phyloP scores from a whole-genome alignment of 2,113 vertebrate genomes.

The Mastomys natalensis region DNA sequence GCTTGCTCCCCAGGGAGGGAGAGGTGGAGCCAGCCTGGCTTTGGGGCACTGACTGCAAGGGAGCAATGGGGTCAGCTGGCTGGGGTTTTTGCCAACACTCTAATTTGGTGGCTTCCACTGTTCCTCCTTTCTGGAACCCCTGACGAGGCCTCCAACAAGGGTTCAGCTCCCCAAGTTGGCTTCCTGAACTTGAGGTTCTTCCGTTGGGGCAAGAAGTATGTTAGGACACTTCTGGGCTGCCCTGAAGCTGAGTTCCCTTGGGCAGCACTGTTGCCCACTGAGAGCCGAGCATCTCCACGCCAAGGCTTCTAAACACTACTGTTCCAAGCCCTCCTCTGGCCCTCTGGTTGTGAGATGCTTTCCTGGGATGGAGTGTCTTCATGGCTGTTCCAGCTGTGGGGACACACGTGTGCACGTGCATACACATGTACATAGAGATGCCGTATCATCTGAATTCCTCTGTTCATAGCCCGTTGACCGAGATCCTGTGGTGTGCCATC shows the following conservation, averaged over 20 bases:
- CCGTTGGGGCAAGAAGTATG: not conserved
- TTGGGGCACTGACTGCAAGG: not conserved
- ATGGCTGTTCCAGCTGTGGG: not conserved
- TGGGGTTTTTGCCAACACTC: conserved; percentile 63
- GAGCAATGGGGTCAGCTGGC: conserved; percentile 36
- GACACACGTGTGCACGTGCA: no score
- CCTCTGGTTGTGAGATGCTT: rapidly evolving
- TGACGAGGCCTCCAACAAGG: not conserved
- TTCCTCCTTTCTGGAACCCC: not conserved
- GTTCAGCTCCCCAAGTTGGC: not conserved
- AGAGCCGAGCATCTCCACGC: not conserved
- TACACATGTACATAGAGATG: no score
- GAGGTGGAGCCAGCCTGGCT: conserved; percentile 21
- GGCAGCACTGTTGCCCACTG: not conserved
- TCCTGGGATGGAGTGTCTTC: not conserved
- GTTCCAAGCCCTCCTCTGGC: rapidly evolving
- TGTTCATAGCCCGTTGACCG: conserved; percentile 87
- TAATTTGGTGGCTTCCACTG: conserved; percentile 48
- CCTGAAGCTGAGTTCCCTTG: no score
- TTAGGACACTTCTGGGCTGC: not conserved
- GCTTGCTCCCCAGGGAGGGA: conserved; percentile 37
- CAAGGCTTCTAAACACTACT: not conserved
- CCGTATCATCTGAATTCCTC: rapidly evolving
- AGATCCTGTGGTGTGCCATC: conserved; percentile 92
- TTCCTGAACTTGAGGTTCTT: not conserved